Base-by-base conservation (phyloP, 2,888 invertebrate species). In the Clivina fossor region DNA sequence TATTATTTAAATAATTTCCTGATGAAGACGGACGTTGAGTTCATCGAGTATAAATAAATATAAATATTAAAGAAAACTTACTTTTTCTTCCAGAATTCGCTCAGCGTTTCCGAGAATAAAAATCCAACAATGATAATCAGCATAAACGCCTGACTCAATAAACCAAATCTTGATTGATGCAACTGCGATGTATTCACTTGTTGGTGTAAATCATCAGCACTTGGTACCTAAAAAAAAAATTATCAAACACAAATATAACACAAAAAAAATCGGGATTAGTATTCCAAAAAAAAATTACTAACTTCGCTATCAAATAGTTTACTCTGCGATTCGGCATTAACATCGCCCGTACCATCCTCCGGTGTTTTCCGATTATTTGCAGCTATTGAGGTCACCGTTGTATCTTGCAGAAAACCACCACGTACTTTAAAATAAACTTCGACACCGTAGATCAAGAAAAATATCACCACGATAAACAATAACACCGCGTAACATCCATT, bases 341-440 rank as follows among this genome's bases (percentile, higher is more conserved):
- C 19, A 1, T 48, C 56, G 5, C 22, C 24, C 28, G 35, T 32
- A 35, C 43, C 46, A 46, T 56, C 54, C 15, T 37, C 53, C 22
- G 43, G 35, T 26, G 16, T 41, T 40, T 48, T 43, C n/a, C 55
- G 46, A 26, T 47, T 32, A 11, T 49, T 37, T 26, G 33, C 43
- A 56, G 81, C 76, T 57, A 84, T 81, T 40, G 83, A 81, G 61
- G 83, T 77, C 57, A 80, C 84, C 61, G 81, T 81, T 56, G 84
- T 82, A 71, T 88, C 85, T 69, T 83, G 83, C 59, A 93, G 78
- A 72, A 92, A 93, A 64, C 91, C 91, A 20, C 92, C 93, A 56
- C 91, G 87, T 49, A 90, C 90, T 84, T 93, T 94, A 70, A 95
- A 93, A 74, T 85, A 95, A 5, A 95, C 93, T 76, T 94, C 93